Evolutionary conservation across 2,797 vertebrate species (phyloP), one percentile per base, ranked within the genome.

Genomic region (Pseudomugil gertrudae): DNA sequence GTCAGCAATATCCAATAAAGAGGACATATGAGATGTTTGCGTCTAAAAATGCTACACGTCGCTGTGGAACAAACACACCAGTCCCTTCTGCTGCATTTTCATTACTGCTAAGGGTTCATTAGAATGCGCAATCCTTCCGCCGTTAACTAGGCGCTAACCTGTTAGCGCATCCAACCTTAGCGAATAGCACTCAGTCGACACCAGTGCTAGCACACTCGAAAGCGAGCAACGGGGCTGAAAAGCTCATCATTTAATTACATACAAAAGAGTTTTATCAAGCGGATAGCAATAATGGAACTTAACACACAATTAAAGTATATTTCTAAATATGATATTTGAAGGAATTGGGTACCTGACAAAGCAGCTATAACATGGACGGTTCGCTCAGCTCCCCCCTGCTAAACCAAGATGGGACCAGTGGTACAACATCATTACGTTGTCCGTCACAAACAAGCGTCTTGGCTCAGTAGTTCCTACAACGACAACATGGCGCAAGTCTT

Each of bases 351-450:
- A 95, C 94, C 94, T 94, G 93, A 92, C 93, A 92, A 92, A 91
- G 93, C 94, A 94, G 94, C 92, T 90, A 86, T 92, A 94, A 94
- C 93, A 94, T 94, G 93, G 93, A 94, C 92, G 92, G 86, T 84
- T 85, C 59, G 69, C 85, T 83, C 79, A 79, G 83, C 89, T 89
- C 87, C 88, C 87, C 88, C 88, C 91, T 91, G 90, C 90, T 89
- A 84, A 92, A 91, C 83, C 90, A 94, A 94, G 94, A 94, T 95
- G 93, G 93, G 94, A 95, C 92, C 92, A 91, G 75, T 66, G 74
- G 92, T 89, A 90, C 81, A 24, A 82, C 92, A 76, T 17, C 92
- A 76, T 17, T 38, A 84, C 54, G 53, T 15, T 1, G 74, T 90
- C 91, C 90, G 89, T 62, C 48, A n/a, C 4, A 82, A 89, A 87